Conservation (phyloP, 2,113 vertebrate genomes). For the Hyperopisus bebe region DNA sequence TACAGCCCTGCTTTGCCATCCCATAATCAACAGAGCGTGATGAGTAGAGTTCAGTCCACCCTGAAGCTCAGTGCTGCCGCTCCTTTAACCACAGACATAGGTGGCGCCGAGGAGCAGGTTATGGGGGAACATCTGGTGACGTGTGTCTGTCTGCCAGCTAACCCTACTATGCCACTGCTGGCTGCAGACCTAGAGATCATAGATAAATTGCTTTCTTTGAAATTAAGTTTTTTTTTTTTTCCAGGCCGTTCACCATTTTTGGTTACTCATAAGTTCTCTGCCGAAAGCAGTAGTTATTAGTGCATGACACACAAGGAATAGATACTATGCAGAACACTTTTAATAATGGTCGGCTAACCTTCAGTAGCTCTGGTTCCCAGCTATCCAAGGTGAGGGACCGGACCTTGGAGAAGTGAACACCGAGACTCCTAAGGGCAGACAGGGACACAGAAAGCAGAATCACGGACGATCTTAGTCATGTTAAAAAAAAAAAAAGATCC, state of each 20-base stretch:
- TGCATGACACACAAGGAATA: not conserved
- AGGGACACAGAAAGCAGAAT: not conserved
- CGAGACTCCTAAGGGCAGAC: slow-evolving; percentile 75
- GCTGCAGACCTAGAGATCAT: not conserved
- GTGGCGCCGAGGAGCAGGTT: not conserved
- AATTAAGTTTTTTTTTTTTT: not conserved
- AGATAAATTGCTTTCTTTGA: not conserved
- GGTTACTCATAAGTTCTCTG: too few species aligned
- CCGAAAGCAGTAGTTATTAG: too few species aligned
- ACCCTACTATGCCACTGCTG: too few species aligned
- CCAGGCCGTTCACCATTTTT: too few species aligned
- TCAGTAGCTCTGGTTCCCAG: slow-evolving; percentile 94
- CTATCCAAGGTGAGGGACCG: slow-evolving; percentile 90
- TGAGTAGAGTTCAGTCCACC: not conserved
- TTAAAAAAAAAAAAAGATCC: not conserved
- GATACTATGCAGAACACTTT: not conserved
- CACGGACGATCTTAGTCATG: not conserved
- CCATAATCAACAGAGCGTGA: not conserved
- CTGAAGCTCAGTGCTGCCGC: not conserved
- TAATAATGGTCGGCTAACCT: slow-evolving; percentile 58
- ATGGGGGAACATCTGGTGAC: not conserved
- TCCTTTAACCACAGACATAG: not conserved
- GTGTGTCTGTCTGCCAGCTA: not conserved
- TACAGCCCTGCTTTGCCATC: not conserved
- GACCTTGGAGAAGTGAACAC: slow-evolving; percentile 95